phyloP scores from a whole-genome alignment of 1,140 invertebrate species.

The Drosophila trapezifrons region DNA sequence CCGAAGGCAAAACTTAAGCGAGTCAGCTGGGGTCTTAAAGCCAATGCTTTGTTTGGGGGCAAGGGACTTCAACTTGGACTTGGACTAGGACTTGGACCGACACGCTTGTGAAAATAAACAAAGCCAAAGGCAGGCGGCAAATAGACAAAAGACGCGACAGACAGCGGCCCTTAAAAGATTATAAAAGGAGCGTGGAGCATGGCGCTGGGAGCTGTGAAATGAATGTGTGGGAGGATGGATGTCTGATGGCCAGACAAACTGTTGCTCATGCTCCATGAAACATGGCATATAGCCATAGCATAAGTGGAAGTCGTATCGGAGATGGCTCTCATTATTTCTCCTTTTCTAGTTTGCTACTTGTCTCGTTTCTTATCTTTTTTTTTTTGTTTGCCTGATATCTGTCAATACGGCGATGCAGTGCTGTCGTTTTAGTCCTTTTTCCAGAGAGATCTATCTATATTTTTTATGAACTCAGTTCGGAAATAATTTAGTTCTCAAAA shows the following conservation, averaged over 20 bases:
- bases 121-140: conserved; percentile 54
- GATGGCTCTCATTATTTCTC: conserved; percentile 45
- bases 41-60: conserved; percentile 60
- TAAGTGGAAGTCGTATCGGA: conserved; percentile 43
- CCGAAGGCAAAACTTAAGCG: background rate
- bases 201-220: background rate
- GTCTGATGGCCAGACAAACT: conserved; percentile 47
- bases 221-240: conserved; percentile 20
- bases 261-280: conserved; percentile 50
- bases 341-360: conserved; percentile 11
- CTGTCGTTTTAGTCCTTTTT: background rate
- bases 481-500: too few relatives aligned
- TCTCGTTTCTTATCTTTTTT: background rate
- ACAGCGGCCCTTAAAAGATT: conserved; percentile 71
- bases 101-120: conserved; percentile 49
- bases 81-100: conserved; percentile 11
- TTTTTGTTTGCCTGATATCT: conserved; percentile 18
- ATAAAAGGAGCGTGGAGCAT: conserved; percentile 50
- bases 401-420: conserved; percentile 9
- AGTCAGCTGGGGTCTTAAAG: conserved; percentile 42
- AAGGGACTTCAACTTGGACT: conserved; percentile 29
- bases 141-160: conserved; percentile 69
- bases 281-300: conserved; percentile 29
- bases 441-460: background rate
- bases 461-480: too few relatives aligned